Conservation (phyloP, 2,797 vertebrate genomes). For the Iguana delicatissima region DNA sequence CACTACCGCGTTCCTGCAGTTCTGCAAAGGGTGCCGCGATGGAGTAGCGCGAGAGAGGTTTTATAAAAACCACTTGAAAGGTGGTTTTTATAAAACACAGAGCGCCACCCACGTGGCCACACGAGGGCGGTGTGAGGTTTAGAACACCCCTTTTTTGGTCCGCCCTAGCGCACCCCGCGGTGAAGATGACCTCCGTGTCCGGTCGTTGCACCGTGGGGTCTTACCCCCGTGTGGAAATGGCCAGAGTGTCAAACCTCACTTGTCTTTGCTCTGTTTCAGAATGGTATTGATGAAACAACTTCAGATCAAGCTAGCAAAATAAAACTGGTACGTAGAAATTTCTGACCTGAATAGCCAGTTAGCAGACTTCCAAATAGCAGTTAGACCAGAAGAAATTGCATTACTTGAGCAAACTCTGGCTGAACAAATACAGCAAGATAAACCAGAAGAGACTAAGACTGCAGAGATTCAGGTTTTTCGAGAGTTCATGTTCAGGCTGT, state of each 20-base stretch:
- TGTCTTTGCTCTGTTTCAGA: constrained; percentile 78
- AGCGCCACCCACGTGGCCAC: too few species aligned
- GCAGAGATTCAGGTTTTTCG: neutral
- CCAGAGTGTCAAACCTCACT: neutral
- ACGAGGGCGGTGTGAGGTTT: too few species aligned
- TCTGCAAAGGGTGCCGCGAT: too few species aligned
- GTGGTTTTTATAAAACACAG: too few species aligned
- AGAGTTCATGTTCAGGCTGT: neutral
- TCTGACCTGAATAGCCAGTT: constrained; percentile 25
- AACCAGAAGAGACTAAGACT: neutral
- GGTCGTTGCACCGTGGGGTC: too few species aligned
- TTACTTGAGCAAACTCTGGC: neutral
- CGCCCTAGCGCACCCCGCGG: too few species aligned
- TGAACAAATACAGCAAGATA: neutral
- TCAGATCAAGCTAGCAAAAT: constrained; percentile 78
- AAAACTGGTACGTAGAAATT: constrained; percentile 79
- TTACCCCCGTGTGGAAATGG: too few species aligned
- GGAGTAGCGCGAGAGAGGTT: too few species aligned
- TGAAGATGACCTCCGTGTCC: too few species aligned
- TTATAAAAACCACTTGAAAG: too few species aligned
- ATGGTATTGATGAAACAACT: constrained; percentile 80
- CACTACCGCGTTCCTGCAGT: too few species aligned
- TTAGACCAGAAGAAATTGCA: neutral
- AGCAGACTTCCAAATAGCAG: neutral
- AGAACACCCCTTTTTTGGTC: too few species aligned